Conservation (phyloP, 2,888 invertebrate genomes). For the Drosophila diplacantha region DNA sequence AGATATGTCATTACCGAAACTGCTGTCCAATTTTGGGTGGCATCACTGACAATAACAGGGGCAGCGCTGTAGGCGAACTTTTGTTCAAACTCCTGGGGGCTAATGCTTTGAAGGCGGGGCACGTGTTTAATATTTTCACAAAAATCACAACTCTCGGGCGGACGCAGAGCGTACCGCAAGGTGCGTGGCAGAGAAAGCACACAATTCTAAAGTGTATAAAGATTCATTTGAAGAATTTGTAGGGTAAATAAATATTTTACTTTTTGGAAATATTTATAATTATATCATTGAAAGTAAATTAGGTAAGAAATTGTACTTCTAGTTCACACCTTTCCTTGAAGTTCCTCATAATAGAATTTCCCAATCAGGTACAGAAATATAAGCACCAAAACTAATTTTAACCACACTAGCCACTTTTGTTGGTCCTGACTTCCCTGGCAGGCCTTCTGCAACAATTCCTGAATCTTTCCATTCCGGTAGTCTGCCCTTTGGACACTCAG, state of each 20-base stretch:
- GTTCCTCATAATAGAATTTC: constrained; percentile 57
- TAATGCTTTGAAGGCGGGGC: constrained; percentile 83
- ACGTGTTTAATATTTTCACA: constrained; percentile 83
- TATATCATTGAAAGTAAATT: neutral
- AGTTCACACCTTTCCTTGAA: constrained; percentile 56
- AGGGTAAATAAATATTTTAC: neutral
- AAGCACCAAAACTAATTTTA: constrained; percentile 35
- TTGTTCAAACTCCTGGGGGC: constrained; percentile 84
- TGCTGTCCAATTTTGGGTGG: constrained; percentile 89
- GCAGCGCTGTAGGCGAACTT: constrained; percentile 86
- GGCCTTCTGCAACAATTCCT: constrained; percentile 26
- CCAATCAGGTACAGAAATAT: constrained; percentile 30
- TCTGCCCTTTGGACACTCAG: constrained; percentile 37
- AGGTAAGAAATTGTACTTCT: neutral
- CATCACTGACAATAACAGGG: constrained; percentile 92
- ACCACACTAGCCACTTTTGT: constrained; percentile 16
- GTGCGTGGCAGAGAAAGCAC: constrained; percentile 63
- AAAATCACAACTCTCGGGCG: constrained; percentile 88
- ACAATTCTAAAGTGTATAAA: constrained; percentile 55
- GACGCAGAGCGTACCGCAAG: constrained; percentile 81
- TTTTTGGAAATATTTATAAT: neutral
- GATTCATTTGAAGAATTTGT: neutral
- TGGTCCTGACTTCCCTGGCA: constrained; percentile 14
- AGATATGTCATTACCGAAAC: constrained; percentile 76
- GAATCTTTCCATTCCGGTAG: constrained; percentile 20